Conservation (phyloP, 2,888 invertebrate species). For the Pycnomerus fuliginosus region DNA sequence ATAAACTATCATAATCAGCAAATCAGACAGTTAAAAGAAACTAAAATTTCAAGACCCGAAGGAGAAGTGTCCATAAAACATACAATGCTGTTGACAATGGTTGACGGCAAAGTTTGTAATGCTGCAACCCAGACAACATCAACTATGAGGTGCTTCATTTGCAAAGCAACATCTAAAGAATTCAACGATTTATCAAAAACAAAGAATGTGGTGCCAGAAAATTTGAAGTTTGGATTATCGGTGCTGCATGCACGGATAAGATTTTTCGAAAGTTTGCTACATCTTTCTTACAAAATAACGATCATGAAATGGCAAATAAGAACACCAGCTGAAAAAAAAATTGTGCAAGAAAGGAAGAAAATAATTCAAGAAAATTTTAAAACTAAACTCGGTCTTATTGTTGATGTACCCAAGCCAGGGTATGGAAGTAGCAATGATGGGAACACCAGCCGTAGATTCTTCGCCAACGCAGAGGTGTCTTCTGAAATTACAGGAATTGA, state of each 20-base stretch:
- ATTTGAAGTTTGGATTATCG: slow-evolving; percentile 18
- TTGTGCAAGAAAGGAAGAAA: slow-evolving; percentile 4
- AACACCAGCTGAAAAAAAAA: slow-evolving; percentile 1
- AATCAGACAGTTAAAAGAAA: background rate
- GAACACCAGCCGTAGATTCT: slow-evolving; percentile 34
- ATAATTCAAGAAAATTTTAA: slow-evolving; percentile 16
- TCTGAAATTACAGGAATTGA: slow-evolving; percentile 28
- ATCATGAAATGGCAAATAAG: slow-evolving; percentile 1
- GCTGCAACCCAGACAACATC: slow-evolving; percentile 31
- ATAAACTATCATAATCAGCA: slow-evolving; percentile 26
- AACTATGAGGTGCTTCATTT: slow-evolving; percentile 34
- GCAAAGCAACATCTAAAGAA: slow-evolving; percentile 16
- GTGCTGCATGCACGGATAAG: slow-evolving; percentile 24
- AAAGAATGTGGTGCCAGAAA: background rate
- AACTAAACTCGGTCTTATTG: slow-evolving; percentile 24
- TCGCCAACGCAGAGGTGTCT: slow-evolving; percentile 25
- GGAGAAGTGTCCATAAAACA: slow-evolving; percentile 8
- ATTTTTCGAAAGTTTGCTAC: slow-evolving; percentile 19
- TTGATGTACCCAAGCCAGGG: slow-evolving; percentile 32
- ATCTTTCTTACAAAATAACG: slow-evolving; percentile 8
- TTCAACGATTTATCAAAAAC: too few relatives aligned
- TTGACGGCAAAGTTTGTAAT: slow-evolving; percentile 38
- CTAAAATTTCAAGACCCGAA: background rate
- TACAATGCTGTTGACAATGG: slow-evolving; percentile 28
- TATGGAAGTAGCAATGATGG: slow-evolving; percentile 35